Conservation (phyloP, 1,140 invertebrate species). For the Drosophila guanche region DNA sequence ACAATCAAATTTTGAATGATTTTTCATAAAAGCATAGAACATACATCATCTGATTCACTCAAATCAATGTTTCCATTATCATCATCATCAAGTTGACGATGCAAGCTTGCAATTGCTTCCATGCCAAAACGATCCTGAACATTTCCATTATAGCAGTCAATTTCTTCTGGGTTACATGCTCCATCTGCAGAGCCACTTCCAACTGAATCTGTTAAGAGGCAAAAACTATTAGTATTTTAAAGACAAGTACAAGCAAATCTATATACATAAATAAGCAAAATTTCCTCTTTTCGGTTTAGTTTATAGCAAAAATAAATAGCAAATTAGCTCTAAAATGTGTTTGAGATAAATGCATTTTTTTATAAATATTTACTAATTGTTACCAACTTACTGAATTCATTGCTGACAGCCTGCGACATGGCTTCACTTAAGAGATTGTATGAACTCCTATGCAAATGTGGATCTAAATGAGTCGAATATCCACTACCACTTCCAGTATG, state of each 20-base stretch:
- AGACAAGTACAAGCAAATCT: not conserved
- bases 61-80: constrained; percentile 97
- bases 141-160: constrained; percentile 89
- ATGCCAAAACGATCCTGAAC: constrained; percentile 92
- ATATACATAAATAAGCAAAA: not conserved
- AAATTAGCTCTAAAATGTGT: not conserved
- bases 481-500: constrained; percentile 33
- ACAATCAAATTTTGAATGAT: too few relatives aligned
- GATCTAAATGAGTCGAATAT: constrained; percentile 38
- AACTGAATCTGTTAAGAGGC: constrained; percentile 56
- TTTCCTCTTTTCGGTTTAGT: too few relatives aligned
- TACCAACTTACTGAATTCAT: constrained; percentile 83
- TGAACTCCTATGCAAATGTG: constrained; percentile 63
- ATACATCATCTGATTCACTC: constrained; percentile 97
- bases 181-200: constrained; percentile 78
- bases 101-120: constrained; percentile 94
- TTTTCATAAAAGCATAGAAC: constrained; percentile 64
- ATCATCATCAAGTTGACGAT: constrained; percentile 96
- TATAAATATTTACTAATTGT: not conserved
- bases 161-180: constrained; percentile 87
- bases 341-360: not conserved
- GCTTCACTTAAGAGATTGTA: constrained; percentile 83
- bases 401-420: constrained; percentile 83
- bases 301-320: too few relatives aligned
- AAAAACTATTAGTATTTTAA: too few relatives aligned